Conservation (phyloP, 2,888 invertebrate species). For the Phalera bucephala region DNA sequence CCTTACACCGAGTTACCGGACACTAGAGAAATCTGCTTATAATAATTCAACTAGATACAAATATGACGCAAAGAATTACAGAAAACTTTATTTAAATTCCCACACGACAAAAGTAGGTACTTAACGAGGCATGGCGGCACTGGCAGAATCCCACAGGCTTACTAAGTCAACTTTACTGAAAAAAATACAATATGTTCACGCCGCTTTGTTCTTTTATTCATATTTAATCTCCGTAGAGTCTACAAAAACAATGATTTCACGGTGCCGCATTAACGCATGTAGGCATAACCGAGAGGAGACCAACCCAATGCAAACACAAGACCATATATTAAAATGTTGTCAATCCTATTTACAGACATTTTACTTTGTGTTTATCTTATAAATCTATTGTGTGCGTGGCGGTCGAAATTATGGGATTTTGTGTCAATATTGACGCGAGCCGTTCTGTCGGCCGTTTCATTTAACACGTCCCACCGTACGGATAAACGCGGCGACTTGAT, state of each 20-base stretch:
- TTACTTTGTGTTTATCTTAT: slow-evolving; percentile 81
- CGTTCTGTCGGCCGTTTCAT: slow-evolving; percentile 74
- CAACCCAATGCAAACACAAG: slow-evolving; percentile 73
- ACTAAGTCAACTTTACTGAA: slow-evolving; percentile 61
- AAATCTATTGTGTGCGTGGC: slow-evolving; percentile 80
- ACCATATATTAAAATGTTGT: slow-evolving; percentile 82
- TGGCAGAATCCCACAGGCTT: slow-evolving; percentile 66
- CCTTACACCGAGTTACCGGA: too few relatives aligned
- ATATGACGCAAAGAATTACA: slow-evolving; percentile 14
- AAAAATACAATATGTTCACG: slow-evolving; percentile 65
- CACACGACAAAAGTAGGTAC: slow-evolving; percentile 54
- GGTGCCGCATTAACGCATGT: slow-evolving; percentile 81
- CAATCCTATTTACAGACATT: slow-evolving; percentile 81
- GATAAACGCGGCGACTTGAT: slow-evolving; percentile 38
- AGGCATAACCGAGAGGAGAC: slow-evolving; percentile 76
- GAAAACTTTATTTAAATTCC: slow-evolving; percentile 40
- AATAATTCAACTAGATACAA: too few relatives aligned
- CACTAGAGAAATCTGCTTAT: too few relatives aligned
- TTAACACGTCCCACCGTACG: slow-evolving; percentile 74
- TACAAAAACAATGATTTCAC: slow-evolving; percentile 82
- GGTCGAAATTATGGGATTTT: slow-evolving; percentile 80
- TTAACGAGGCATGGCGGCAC: slow-evolving; percentile 52
- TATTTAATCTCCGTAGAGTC: slow-evolving; percentile 75
- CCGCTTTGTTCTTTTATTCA: slow-evolving; percentile 77
- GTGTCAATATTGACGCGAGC: slow-evolving; percentile 75